These are phyloP conservation scores for Piscicola geometra DNA, from an alignment of 2,888 invertebrate genomes.

Conservation along the genomic window DNA sequence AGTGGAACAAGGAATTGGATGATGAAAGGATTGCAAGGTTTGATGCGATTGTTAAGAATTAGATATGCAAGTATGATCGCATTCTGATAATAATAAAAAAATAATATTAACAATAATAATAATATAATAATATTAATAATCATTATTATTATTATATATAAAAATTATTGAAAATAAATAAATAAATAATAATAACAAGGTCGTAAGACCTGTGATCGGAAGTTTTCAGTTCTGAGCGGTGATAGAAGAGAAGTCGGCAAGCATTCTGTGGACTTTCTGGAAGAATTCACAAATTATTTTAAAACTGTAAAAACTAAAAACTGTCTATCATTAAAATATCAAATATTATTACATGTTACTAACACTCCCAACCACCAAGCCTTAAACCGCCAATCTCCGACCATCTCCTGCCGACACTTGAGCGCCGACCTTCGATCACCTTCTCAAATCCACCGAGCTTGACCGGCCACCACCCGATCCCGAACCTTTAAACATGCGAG, in stretches of 20 bases:
- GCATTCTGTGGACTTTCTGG: background rate
- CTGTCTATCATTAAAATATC: no score
- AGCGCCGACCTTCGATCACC: no score
- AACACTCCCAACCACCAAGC: no score
- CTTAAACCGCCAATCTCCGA: no score
- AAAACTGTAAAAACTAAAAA: no score
- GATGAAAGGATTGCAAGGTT: background rate
- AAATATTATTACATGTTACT: no score
- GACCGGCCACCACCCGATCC: background rate
- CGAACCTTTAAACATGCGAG: constrained; percentile 22
- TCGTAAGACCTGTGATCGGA: constrained; percentile 73
- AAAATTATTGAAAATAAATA: no score
- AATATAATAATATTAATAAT: background rate
- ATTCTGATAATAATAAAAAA: background rate
- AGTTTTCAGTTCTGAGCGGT: constrained; percentile 88
- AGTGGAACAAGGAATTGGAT: background rate
- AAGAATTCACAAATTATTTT: no score
- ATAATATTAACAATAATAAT: background rate
- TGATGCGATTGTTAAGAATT: no score
- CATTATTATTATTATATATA: no score
- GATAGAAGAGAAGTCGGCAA: constrained; percentile 80
- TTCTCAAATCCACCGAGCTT: background rate
- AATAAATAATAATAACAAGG: background rate
- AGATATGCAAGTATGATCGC: no score
- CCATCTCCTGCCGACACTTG: no score